These are phyloP conservation scores for Forbesichthys agassizii DNA, from an alignment of 2,113 vertebrate species.

Conservation along the genomic window DNA sequence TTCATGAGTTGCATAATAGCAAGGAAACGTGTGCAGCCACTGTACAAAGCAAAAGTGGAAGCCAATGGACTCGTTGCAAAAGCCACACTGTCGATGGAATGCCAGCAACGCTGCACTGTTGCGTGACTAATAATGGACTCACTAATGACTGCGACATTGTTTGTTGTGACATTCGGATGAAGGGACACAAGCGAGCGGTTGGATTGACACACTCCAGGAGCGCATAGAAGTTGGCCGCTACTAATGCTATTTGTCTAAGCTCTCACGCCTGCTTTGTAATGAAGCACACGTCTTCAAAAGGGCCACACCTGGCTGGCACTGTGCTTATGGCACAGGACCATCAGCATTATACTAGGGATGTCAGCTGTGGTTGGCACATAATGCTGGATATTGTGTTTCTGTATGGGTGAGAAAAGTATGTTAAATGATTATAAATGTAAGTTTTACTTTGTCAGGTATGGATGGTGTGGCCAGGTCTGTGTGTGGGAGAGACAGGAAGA, in stretches of 20 bases:
- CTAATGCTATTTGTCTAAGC: background rate
- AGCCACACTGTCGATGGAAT: conserved; percentile 8
- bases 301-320: background rate
- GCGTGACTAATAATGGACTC: conserved; percentile 66
- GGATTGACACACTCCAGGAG: conserved; percentile 8
- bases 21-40: conserved; percentile 6
- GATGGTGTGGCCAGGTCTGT: no score
- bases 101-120: conserved; percentile 20
- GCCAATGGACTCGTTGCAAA: conserved; percentile 14
- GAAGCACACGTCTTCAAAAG: background rate
- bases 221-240: background rate
- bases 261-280: background rate
- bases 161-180: conserved; percentile 19
- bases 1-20: conserved; percentile 39
- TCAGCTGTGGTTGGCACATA: background rate
- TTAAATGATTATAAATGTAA: no score
- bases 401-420: no score
- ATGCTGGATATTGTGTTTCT: no score
- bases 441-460: no score
- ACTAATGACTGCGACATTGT: conserved; percentile 51
- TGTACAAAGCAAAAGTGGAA: conserved; percentile 33
- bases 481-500: no score
- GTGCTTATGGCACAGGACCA: background rate
- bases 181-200: conserved; percentile 1
- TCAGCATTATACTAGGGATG: background rate